Conservation (phyloP, 2,797 vertebrate genomes). For the Neopelma chrysocephalum region DNA sequence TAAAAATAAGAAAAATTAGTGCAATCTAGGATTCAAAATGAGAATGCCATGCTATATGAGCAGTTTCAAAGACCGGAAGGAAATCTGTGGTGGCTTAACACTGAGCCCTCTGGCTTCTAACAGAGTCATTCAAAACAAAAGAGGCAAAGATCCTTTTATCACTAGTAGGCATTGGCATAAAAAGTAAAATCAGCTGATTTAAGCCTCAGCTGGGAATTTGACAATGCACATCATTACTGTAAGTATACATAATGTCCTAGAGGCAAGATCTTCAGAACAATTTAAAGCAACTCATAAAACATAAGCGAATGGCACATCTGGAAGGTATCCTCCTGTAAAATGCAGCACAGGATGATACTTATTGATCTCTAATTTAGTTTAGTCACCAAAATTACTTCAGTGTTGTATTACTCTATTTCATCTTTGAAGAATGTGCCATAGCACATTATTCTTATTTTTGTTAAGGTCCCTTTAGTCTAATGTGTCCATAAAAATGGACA, state of each 20-base stretch:
- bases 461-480: neutral
- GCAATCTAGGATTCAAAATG: neutral
- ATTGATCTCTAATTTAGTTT: constrained; percentile 29
- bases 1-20: neutral
- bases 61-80: neutral
- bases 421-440: neutral
- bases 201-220: neutral
- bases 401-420: neutral
- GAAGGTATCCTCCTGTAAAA: neutral
- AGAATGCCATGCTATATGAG: neutral
- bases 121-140: constrained; percentile 15
- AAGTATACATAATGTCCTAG: neutral
- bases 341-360: neutral
- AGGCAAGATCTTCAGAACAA: neutral
- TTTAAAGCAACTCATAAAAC: neutral
- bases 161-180: neutral
- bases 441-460: neutral
- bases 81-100: neutral
- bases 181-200: neutral
- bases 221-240: neutral
- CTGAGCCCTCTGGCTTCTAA: neutral
- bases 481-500: neutral
- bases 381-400: neutral
- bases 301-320: neutral
- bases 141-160: neutral